These are phyloP conservation scores for Capreolus pygargus DNA, from an alignment of 2,113 vertebrate species.

Conservation along the genomic window DNA sequence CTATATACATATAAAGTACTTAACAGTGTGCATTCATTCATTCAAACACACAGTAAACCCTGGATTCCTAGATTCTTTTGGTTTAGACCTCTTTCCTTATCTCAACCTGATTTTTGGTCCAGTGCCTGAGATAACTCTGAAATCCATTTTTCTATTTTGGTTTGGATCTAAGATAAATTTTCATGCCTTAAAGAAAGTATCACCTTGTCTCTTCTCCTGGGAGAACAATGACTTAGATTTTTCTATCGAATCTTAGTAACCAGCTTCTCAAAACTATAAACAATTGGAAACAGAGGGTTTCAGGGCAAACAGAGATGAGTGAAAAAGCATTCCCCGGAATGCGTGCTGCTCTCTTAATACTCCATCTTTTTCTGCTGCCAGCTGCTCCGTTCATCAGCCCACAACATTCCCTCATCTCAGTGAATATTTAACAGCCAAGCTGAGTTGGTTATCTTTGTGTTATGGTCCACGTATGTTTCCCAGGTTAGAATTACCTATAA, in stretches of 20 bases:
- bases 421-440: background rate
- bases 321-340: background rate
- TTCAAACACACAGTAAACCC: background rate
- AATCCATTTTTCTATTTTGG: background rate
- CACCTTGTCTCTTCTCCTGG: background rate
- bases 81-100: background rate
- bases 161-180: background rate
- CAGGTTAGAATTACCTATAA: background rate
- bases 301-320: background rate
- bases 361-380: background rate
- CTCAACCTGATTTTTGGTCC: background rate
- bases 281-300: background rate
- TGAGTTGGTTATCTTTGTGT: background rate
- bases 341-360: background rate
- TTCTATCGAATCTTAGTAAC: background rate
- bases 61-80: background rate
- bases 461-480: background rate
- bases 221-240: background rate
- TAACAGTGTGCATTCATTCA: background rate
- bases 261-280: background rate
- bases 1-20: background rate
- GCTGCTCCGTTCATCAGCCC: background rate
- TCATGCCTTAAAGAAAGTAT: background rate
- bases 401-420: background rate
- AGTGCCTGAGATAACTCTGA: background rate